Evolutionary conservation across 2,888 invertebrate species (phyloP).

Genomic region (Andrena dorsata): DNA sequence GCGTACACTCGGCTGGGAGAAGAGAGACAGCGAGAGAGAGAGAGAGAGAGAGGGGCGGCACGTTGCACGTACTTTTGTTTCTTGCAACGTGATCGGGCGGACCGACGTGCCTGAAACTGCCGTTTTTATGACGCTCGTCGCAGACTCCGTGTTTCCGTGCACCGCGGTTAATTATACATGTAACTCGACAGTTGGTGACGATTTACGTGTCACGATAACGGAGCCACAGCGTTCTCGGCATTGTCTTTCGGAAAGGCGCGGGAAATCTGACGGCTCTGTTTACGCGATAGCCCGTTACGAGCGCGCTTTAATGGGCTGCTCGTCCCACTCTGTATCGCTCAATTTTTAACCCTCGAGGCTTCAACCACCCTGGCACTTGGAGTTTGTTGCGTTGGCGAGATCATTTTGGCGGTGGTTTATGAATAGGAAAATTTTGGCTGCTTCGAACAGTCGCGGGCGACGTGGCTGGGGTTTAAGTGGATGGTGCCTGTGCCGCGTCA

Average conservation of each 20-base stretch:
- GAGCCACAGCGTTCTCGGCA: not conserved
- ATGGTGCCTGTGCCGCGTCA: too few relatives aligned
- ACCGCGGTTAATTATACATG: constrained; percentile 71
- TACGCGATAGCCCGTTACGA: not conserved
- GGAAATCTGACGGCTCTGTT: not conserved
- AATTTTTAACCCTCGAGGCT: constrained; percentile 4
- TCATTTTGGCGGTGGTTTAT: not conserved
- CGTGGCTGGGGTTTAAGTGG: too few relatives aligned
- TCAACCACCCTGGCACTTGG: not conserved
- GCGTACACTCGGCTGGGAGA: not conserved
- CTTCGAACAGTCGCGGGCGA: not conserved
- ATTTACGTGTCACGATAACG: constrained; percentile 16
- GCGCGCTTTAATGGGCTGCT: not conserved
- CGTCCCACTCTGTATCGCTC: not conserved
- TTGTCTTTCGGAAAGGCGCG: constrained; percentile 13
- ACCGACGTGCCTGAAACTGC: constrained; percentile 33
- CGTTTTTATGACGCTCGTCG: constrained; percentile 63
- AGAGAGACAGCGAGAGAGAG: not conserved
- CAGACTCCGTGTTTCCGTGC: constrained; percentile 73
- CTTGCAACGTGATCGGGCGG: constrained; percentile 11
- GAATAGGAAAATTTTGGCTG: not conserved
- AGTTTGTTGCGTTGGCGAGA: not conserved
- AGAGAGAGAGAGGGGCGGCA: not conserved
- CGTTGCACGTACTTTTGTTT: constrained; percentile 26
- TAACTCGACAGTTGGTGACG: constrained; percentile 67